These are phyloP conservation scores for Acrobasis repandana DNA, from an alignment of 2,888 invertebrate genomes.

Conservation along the genomic window DNA sequence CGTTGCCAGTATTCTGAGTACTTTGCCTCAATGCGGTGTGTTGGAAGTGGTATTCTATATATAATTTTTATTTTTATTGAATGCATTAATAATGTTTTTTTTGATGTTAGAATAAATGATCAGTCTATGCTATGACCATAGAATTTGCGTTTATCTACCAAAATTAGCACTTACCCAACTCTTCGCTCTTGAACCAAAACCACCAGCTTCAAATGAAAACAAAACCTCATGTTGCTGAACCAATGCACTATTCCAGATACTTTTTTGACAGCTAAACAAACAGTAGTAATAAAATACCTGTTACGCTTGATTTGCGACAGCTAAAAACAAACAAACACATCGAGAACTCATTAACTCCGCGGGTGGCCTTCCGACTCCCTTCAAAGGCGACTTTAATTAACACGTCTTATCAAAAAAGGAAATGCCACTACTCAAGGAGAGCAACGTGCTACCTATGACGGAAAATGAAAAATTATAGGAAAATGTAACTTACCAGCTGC, in stretches of 20 bases:
- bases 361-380: conserved; percentile 69
- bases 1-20: too few relatives aligned
- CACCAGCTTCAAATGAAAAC: neutral
- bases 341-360: conserved; percentile 42
- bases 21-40: too few relatives aligned
- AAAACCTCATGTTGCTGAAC: neutral
- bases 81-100: too few relatives aligned
- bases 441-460: conserved; percentile 42
- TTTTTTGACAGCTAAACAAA: neutral
- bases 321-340: conserved; percentile 43
- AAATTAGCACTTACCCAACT: too few relatives aligned
- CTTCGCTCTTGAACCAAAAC: too few relatives aligned
- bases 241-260: neutral
- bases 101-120: too few relatives aligned
- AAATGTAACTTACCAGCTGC: conserved; percentile 87
- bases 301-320: conserved; percentile 19
- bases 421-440: conserved; percentile 71
- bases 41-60: too few relatives aligned
- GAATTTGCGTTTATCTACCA: too few relatives aligned
- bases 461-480: conserved; percentile 36
- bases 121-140: too few relatives aligned
- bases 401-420: conserved; percentile 69
- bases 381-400: conserved; percentile 63
- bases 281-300: conserved; percentile 14
- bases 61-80: too few relatives aligned